Percentiles rank a stretch among this genome's conserved stretches.
Conservation (phyloP, 2,113 vertebrate genomes). For the Phalacrocorax pelagicus region DNA sequence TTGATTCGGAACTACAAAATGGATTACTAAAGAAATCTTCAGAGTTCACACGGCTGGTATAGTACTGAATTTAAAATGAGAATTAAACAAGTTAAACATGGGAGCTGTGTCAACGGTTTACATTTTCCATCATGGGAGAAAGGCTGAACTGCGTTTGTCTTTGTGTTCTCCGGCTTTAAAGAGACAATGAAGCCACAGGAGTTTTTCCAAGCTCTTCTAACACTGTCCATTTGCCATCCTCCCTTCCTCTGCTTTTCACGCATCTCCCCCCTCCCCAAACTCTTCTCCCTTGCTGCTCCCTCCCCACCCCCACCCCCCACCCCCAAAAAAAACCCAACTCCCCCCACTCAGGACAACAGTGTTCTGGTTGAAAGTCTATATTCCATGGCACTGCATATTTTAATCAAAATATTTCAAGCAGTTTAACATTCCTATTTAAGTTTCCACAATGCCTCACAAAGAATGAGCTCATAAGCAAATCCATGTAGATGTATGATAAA, state of each 20-base stretch:
- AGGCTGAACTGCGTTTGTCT: conserved; percentile 73
- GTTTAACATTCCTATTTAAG: conserved; percentile 71
- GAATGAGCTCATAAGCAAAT: conserved; percentile 72
- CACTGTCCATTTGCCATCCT: conserved; percentile 68
- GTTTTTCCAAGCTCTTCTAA: conserved; percentile 77
- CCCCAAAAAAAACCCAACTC: not conserved
- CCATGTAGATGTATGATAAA: conserved; percentile 71
- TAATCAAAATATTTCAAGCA: conserved; percentile 77
- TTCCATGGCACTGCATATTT: conserved; percentile 53
- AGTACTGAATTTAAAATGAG: conserved; percentile 88
- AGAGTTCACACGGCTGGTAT: conserved; percentile 82
- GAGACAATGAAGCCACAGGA: conserved; percentile 81
- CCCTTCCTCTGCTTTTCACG: conserved; percentile 64
- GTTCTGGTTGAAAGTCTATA: conserved; percentile 17
- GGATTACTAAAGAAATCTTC: conserved; percentile 90
- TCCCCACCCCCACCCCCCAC: not conserved
- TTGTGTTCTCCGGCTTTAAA: conserved; percentile 76
- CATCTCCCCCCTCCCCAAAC: not conserved
- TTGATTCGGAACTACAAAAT: conserved; percentile 94
- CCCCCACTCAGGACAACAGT: conserved; percentile 18
- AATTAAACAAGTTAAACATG: conserved; percentile 87
- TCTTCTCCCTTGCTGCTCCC: not conserved
- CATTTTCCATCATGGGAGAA: conserved; percentile 80
- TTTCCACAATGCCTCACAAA: conserved; percentile 63
- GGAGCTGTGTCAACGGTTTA: conserved; percentile 77